phyloP scores from a whole-genome alignment of 2,113 vertebrate species.

The Aleadryas rufinucha region DNA sequence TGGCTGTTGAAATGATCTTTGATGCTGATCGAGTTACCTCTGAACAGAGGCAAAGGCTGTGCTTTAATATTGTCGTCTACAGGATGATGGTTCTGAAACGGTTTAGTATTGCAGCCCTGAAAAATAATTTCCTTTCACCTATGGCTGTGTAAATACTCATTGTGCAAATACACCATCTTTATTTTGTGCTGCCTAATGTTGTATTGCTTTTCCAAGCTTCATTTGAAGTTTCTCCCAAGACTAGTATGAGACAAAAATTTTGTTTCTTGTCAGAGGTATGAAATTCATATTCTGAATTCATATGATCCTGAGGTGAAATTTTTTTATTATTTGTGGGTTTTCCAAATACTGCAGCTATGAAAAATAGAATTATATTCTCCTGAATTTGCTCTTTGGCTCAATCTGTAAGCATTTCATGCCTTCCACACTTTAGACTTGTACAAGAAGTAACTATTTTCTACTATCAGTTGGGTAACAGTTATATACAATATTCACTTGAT shows the following conservation, averaged over 20 bases:
- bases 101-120: background rate
- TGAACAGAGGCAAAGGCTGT: background rate
- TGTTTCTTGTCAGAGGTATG: background rate
- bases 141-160: background rate
- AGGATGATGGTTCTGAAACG: background rate
- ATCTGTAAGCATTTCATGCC: background rate
- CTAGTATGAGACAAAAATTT: background rate
- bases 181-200: background rate
- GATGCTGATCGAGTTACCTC: background rate
- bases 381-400: background rate
- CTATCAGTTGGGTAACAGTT: background rate
- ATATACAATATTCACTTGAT: background rate
- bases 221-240: background rate
- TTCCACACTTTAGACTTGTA: background rate
- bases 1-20: background rate
- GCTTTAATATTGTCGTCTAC: accelerated
- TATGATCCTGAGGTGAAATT: background rate
- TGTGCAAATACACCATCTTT: background rate
- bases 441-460: background rate
- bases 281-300: background rate
- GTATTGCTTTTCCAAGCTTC: background rate
- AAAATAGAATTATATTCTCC: background rate
- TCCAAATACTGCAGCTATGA: background rate
- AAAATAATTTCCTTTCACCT: background rate
- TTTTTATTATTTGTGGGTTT: background rate